A percentile compares a stretch with the other conserved stretches of the same genome.
phyloP scores from a whole-genome alignment of 2,113 vertebrate genomes.

The Prionailurus bengalensis region DNA sequence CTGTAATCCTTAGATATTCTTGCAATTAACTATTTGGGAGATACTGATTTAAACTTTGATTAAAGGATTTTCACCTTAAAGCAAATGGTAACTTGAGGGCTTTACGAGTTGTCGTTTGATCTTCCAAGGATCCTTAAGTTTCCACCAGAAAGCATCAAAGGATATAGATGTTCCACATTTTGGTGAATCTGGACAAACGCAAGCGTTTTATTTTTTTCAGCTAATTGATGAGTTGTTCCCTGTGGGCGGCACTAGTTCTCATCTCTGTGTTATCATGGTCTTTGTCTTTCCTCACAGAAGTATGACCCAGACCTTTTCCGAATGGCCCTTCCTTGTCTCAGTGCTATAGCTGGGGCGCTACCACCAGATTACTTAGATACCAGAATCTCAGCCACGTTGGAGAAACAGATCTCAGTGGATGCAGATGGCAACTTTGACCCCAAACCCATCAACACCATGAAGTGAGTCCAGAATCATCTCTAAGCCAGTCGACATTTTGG shows the following conservation, averaged over 20 bases:
- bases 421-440: conserved; percentile 98
- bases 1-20: conserved; percentile 60
- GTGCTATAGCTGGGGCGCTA: conserved; percentile 96
- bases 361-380: conserved; percentile 97
- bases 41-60: not conserved
- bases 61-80: not conserved
- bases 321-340: conserved; percentile 99
- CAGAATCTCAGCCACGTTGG: conserved; percentile 91
- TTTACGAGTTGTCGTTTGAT: not conserved
- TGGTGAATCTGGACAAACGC: conserved; percentile 3
- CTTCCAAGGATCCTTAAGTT: not conserved
- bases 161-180: rapidly evolving
- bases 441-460: conserved; percentile 95
- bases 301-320: conserved; percentile 98
- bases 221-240: conserved; percentile 70
- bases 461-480: conserved; percentile 89
- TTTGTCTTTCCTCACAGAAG: conserved; percentile 91
- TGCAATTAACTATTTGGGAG: not conserved
- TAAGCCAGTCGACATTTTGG: not conserved
- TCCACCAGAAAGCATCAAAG: not conserved
- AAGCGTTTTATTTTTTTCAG: not conserved
- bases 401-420: conserved; percentile 95
- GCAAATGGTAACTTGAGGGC: not conserved
- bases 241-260: conserved; percentile 40
- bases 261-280: conserved; percentile 81